phyloP scores from a whole-genome alignment of 2,888 invertebrate genomes.

The Eulithis prunata region DNA sequence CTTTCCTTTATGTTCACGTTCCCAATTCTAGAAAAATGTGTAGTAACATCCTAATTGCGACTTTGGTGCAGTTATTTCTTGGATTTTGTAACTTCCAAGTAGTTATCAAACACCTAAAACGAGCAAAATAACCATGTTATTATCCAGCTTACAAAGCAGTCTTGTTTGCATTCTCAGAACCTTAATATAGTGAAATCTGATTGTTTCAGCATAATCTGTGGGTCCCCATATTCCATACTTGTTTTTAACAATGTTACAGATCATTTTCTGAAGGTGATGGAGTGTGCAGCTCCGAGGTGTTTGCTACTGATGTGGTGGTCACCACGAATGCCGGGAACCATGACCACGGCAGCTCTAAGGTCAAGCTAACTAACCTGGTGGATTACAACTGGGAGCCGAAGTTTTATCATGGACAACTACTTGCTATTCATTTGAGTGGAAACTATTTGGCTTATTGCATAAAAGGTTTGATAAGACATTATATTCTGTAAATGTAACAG shows the following conservation, averaged over 20 bases:
- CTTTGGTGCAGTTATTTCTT: not conserved
- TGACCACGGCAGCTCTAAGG: conserved; percentile 93
- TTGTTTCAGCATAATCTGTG: not conserved
- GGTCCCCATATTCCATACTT: not conserved
- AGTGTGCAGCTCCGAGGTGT: conserved; percentile 83
- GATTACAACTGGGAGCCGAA: conserved; percentile 97
- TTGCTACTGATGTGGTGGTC: conserved; percentile 87
- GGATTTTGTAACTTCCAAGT: not conserved
- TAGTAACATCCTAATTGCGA: conserved; percentile 56
- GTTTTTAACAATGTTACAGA: conserved; percentile 60
- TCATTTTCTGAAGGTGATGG: conserved; percentile 85
- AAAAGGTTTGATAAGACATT: conserved; percentile 86
- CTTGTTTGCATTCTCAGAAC: conserved; percentile 9
- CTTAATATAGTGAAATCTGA: conserved; percentile 2
- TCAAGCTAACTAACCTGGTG: conserved; percentile 94
- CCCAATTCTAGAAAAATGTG: conserved; percentile 7
- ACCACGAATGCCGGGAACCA: conserved; percentile 89
- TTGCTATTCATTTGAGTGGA: conserved; percentile 94
- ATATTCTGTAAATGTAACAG: no score
- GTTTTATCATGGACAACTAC: conserved; percentile 93
- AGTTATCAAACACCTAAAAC: conserved; percentile 31
- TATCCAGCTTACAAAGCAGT: conserved; percentile 23
- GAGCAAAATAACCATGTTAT: conserved; percentile 14
- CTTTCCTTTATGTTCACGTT: conserved; percentile 23
- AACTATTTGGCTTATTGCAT: conserved; percentile 95